Conservation (phyloP, 2,797 vertebrate genomes). For the Antrozous pallidus region DNA sequence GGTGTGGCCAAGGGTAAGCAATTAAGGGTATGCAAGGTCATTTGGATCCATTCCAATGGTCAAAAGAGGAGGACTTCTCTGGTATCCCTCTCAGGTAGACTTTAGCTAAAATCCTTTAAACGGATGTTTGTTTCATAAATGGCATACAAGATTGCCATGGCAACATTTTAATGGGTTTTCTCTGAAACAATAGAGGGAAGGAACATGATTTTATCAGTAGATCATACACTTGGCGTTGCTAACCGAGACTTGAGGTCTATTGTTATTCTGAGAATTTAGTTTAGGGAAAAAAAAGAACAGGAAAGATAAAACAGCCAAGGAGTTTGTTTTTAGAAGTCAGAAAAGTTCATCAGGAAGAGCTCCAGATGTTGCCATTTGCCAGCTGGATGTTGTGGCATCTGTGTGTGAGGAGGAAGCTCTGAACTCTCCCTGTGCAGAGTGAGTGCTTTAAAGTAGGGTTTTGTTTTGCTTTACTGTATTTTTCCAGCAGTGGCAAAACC, state of each 20-base stretch:
- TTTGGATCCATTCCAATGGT: background rate
- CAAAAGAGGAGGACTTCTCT: background rate
- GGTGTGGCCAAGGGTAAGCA: background rate
- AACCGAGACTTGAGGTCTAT: background rate
- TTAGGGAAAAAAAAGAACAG: slow-evolving; percentile 1
- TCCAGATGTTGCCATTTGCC: background rate
- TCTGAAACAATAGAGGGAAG: background rate
- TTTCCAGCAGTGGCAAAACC: background rate
- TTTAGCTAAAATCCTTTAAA: background rate
- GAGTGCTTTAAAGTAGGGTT: background rate
- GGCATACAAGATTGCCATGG: background rate
- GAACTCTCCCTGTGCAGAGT: background rate
- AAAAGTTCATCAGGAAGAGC: background rate
- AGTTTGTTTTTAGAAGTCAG: background rate
- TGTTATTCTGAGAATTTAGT: slow-evolving; percentile 34
- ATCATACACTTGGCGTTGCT: background rate
- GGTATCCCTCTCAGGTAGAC: background rate
- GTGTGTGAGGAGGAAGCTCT: background rate
- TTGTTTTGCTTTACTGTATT: background rate
- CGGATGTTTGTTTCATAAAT: background rate
- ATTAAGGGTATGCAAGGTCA: background rate
- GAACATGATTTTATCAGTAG: background rate
- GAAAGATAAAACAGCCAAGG: background rate
- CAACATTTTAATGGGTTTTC: background rate
- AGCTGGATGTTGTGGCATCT: background rate